Percentiles rank a stretch among this genome's conserved stretches.
Evolutionary conservation across 2,797 vertebrate genomes (phyloP).

Genomic region (Sparidentex hasta): DNA sequence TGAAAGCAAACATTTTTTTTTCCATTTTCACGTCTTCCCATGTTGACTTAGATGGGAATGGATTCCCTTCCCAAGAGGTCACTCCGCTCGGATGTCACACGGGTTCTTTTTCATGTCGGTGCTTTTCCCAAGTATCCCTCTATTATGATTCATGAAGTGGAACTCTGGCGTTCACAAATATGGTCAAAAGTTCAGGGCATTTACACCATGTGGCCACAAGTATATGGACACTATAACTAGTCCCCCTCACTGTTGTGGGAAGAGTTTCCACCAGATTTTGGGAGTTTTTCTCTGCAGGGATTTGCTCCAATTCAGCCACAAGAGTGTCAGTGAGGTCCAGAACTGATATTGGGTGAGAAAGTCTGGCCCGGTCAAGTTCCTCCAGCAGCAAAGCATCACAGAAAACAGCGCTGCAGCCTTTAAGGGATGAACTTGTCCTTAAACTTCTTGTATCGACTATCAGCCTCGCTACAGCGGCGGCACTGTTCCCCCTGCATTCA

Average conservation of each 20-base stretch:
- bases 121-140: constrained; percentile 9
- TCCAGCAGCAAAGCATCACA: no score
- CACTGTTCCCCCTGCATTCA: not conserved
- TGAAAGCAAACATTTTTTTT: constrained; percentile 27
- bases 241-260: not conserved
- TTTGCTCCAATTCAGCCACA: constrained; percentile 7
- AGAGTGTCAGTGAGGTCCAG: not conserved
- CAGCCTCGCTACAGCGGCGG: not conserved
- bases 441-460: not conserved
- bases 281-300: not conserved
- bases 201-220: not conserved
- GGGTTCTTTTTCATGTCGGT: constrained; percentile 37
- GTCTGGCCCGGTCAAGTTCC: not conserved
- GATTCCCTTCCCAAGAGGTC: constrained; percentile 30
- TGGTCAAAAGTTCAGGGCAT: constrained; percentile 27
- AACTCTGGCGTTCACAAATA: not conserved
- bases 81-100: constrained; percentile 29
- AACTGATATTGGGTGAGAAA: not conserved
- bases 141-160: not conserved
- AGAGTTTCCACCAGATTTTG: not conserved
- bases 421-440: no score
- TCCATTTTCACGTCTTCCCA: constrained; percentile 18
- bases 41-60: constrained; percentile 36
- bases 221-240: not conserved
- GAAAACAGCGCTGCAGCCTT: no score